Evolutionary conservation across 2,888 invertebrate genomes (phyloP), one percentile per base, ranked within the genome.

Genomic region (Dastarcus helophoroides): DNA sequence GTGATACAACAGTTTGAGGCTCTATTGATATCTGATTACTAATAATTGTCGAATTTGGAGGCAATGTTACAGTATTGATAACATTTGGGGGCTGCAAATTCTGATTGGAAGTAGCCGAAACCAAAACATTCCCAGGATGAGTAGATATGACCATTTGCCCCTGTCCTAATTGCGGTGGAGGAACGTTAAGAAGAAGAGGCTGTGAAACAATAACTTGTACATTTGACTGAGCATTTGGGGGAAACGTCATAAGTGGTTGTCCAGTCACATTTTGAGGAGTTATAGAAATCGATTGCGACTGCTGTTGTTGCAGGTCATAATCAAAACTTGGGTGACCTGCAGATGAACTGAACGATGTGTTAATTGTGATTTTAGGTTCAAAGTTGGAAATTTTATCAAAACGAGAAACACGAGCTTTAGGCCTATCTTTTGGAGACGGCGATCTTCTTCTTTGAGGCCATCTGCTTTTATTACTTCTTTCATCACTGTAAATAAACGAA

Each of bases 341-440:
- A 19, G 49, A 30, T 35, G 44, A 48, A 35, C 38, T 48, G 32
- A 53, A 59, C 4, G 58, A 48, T 4, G 58, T 54, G 31, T 50
- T 54, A 23, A 58, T 56, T 32, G 56, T 56, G 22, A 60, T 60
- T 41, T 58, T 60, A 24, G 50, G 54, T 41, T 60, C 59, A 33
- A 48, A 53, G 27, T 38, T 43, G 2, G 45, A 35, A n/a, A 37
- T 35, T 39, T 54, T 58, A 12, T 58, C 58, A 11, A 61, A 61
- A 10, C 60, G 50, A 3, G 56, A 53, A 4, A 48, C 37, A 39
- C 54, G 44, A 15, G 42, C 40, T 41, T 55, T 56, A 3, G 38
- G 33, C 10, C 39, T 29, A 21, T 50, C 50, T 38, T 54, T 54
- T 0, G 55, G 53, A 6, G 56, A 52, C 5, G 50, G 49, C 4